Base-by-base conservation (phyloP, 1,140 invertebrate species). In the Dendrolimus kikuchii region DNA sequence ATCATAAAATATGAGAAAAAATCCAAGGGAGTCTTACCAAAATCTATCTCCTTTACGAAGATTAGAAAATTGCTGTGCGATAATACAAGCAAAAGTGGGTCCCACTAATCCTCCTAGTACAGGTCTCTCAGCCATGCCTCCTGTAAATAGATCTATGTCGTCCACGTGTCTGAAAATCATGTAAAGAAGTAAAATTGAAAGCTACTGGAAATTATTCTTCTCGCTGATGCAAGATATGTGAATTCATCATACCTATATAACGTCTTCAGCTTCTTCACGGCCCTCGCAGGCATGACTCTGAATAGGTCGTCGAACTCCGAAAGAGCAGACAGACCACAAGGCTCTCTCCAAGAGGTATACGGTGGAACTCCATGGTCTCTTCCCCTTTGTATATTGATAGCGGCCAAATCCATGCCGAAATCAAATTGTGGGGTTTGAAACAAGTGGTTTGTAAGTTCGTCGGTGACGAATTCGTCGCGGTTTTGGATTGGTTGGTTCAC, bases 1-100 rank as follows among this genome's bases (percentile, higher is more conserved):
- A 36, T 50, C 23, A 23, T 23, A 23, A 23, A 23, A 23, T 23
- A 23, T 23, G 23, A 23, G 1, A 23, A 23, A 23, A 23, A 23
- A 23, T 23, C 23, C 23, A 23, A 23, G 23, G 23, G 23, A 39
- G 62, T 37, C 43, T 70, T 68, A 94, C 95, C 96, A 98, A 80
- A 98, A 98, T 58, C 97, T 83, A 87, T 98, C 97, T 39, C 97
- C 97, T 75, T 93, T 93, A 5, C 95, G 90, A 0, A 97, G 79
- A 70, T 96, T 94, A 36, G 92, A 90, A 74, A 99, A 98, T 73
- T 99, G 97, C 65, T 97, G 94, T 0, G 94, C 97, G 9, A 99
- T 95, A 53, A 99, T 96, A 71, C 98, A 99, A 46, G 96, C 96
- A 73, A 99, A 97, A 0, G 97, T 98, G 0, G 98, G 97, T 0